Conservation (phyloP, 2,797 vertebrate species). For the Etheostoma nigrum region DNA sequence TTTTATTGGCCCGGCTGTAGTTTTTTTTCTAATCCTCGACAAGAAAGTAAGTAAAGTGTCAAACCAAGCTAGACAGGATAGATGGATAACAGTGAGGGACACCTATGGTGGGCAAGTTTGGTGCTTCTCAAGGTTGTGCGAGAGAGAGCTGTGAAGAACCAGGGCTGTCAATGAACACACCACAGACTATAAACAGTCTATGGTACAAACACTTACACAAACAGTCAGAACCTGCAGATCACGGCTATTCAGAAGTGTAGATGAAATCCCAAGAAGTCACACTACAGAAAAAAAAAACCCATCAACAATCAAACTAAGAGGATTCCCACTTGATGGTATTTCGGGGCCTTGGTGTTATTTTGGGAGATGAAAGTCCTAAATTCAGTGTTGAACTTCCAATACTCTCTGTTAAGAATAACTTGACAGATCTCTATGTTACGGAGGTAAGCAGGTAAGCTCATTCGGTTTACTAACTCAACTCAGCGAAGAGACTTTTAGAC, state of each 20-base stretch:
- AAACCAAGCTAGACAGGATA: neutral
- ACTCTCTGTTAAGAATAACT: constrained; percentile 46
- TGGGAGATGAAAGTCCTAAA: constrained; percentile 29
- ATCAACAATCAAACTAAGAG: constrained; percentile 7
- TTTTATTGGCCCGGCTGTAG: neutral
- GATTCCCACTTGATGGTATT: constrained; percentile 24
- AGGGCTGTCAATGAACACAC: constrained; percentile 14
- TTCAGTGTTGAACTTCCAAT: constrained; percentile 15
- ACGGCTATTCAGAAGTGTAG: neutral
- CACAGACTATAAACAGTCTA: neutral
- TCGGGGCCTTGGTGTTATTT: constrained; percentile 35
- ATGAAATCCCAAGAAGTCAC: neutral
- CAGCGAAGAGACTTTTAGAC: neutral
- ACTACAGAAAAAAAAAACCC: neutral
- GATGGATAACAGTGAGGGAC: neutral
- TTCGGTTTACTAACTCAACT: neutral
- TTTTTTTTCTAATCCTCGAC: neutral
- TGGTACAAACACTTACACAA: neutral
- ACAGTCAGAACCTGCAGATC: neutral
- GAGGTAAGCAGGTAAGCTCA: neutral
- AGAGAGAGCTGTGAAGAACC: neutral
- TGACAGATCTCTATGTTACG: constrained; percentile 30
- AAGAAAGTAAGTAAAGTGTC: neutral
- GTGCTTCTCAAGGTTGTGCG: neutral
- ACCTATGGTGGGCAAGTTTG: neutral